Base-by-base conservation (phyloP, 2,113 vertebrate genomes). In the Acanthochromis polyacanthus region DNA sequence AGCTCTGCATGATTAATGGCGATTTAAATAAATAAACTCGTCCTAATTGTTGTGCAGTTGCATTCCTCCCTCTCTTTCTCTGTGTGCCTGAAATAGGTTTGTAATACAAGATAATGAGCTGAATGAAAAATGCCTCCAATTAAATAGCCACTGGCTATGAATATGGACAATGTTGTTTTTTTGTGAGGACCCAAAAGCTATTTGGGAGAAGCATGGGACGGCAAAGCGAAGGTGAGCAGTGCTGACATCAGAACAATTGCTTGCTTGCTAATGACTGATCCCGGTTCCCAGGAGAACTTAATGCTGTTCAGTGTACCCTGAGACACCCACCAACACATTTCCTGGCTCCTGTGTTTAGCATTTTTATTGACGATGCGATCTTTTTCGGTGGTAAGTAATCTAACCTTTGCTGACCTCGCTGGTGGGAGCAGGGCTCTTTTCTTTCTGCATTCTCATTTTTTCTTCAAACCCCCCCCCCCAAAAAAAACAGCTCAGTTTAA, bases 1-100 rank as follows among this genome's bases (percentile, higher is more conserved):
- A 70, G 36, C 78, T 63, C 75, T 16, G 48, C 36, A 46, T 87
- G 91, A 93, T 89, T 93, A 92, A 94, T 91, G 80, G 43, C 16
- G 51, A 86, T 86, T 82, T 80, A 79, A 91, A 91, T 86, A 87
- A 90, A 91, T 77, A 79, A 86, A 70, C 36, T 19, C 7, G 20
- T 51, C 56, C 38, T 61, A 77, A 78, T 83, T 89, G 77, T 89
- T 67, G 61, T 28, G 59, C 45, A 1, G 28, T 73, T 70, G 16
- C 50, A 55, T 63, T 75, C 2, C 56, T 71, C 32, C 32, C 32
- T 36, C 32, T 9, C 32, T 36, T 68, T 65, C 63, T 51, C 12
- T 14, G 6, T 59, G 15, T 32, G 58, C 30, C 23, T 9, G 10
- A 56, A 83, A 80, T 51, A 46, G 59, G 71, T 75, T 73, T 90